Evolutionary conservation across 2,113 vertebrate species (phyloP), one percentile per base, ranked within the genome.

Genomic region (Solenodon paradoxus): DNA sequence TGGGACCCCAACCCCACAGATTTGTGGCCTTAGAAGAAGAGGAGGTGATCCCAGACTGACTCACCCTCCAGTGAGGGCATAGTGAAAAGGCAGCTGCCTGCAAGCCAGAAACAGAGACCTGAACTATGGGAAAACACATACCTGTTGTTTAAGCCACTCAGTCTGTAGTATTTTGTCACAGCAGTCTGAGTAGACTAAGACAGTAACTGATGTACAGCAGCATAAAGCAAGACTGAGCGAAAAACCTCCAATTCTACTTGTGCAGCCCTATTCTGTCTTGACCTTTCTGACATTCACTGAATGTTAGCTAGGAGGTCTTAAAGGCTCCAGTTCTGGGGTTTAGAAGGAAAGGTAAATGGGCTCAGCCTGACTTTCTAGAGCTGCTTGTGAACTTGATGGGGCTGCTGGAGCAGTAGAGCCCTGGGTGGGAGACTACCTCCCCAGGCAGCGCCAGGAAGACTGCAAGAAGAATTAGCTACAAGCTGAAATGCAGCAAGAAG

Each of bases 401-500:
- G 49, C 32, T 88, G 30, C 45, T 64, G 2, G 28, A 75, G 47
- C 85, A 96, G 57, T 79, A 59, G 59, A 68, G 57, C 69, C 59
- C 63, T 83, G 74, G 80, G 22, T 93, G 32, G 11, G 68, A 96
- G 75, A 80, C 90, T 53, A 94, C 19, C 75, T 90, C 61, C 42
- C 51, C 22, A 80, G 57, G 51, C 7, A 8, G 63, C 53, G 42
- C 71, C 80, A 96, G 69, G 64, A 83, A 95, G 35, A 53, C 88
- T 90, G 38, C 71, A 74, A 77, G 24, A 45, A 66, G 84, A 95
- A 95, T 94, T 90, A 92, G 47, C 66, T 90, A 53, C 49, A 81
- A n/a, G 84, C 80, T 96, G 84, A 93, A 95, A 96, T 96, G 80
- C 42, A 68, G 80, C 49, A 84, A 83, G 84, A 90, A 95, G 79